Evolutionary conservation across 2,888 invertebrate species (phyloP).

Genomic region (Rhodophaea formosa): DNA sequence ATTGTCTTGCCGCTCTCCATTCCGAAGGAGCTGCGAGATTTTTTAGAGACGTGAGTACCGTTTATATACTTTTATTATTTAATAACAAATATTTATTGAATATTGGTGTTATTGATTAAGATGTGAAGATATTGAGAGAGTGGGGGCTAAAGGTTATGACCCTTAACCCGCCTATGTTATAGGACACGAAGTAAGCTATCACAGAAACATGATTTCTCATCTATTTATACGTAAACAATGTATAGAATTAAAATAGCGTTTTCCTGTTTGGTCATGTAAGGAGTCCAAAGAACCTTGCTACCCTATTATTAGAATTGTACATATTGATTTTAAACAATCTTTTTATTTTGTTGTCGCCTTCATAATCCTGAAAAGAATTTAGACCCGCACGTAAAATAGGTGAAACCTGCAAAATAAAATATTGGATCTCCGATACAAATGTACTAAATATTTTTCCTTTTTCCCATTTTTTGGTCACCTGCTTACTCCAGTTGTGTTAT

Average conservation of each 20-base stretch:
- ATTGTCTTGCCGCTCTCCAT: constrained; percentile 26
- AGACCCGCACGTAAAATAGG: too few species aligned
- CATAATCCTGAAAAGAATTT: too few species aligned
- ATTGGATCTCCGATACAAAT: too few species aligned
- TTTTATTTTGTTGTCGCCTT: too few species aligned
- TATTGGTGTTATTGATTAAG: constrained; percentile 44
- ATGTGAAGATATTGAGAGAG: constrained; percentile 47
- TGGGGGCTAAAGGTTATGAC: constrained; percentile 66
- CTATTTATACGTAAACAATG: not conserved
- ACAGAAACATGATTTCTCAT: not conserved
- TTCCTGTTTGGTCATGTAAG: not conserved
- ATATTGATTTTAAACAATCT: too few species aligned
- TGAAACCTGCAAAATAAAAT: too few species aligned
- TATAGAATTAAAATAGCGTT: not conserved
- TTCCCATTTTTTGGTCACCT: not conserved
- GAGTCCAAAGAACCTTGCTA: not conserved
- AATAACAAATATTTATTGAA: too few species aligned
- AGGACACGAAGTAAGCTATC: constrained; percentile 32
- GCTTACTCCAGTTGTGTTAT: too few species aligned
- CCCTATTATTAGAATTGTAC: too few species aligned
- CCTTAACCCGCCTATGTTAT: constrained; percentile 43
- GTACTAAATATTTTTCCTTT: too few species aligned
- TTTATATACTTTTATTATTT: constrained; percentile 22
- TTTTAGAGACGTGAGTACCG: constrained; percentile 49
- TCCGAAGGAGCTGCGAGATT: constrained; percentile 31